Evolutionary conservation across 1,140 invertebrate species (phyloP), one percentile per base, ranked within the genome.

Genomic region (Venturia canescens): DNA sequence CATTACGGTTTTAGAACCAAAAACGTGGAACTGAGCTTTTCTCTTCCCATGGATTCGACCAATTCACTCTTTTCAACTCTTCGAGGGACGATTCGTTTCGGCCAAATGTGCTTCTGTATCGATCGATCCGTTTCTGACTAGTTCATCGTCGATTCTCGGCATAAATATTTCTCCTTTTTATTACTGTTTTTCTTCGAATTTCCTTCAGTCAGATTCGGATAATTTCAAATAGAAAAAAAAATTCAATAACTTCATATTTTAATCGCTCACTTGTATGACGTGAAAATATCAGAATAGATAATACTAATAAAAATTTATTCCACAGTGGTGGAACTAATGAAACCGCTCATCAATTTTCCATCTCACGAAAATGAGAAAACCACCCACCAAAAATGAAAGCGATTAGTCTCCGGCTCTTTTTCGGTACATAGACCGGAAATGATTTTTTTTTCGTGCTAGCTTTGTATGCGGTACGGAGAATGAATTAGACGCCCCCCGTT

Each of bases 401-500:
- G 29, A 69, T 69, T 69, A 69, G 66, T 21, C 66, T 31, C 66
- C 13, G 16, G 31, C 6, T 2, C 11, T 69, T 2, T 11, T 69
- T 63, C 21, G 23, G 11, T 6, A 63, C 38, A 23, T 26, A 74
- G 23, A 18, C 13, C 71, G 71, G 71, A 74, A 74, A 53, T 74
- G 48, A 44, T 74, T 53, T 74, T 53, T 74, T 29, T 26, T 50
- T 74, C 26, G 1, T 74, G 23, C 23, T 21, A 26, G 60, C 21
- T 29, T 69, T 21, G 66, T 69, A 13, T 63, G 60, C 50, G 70
- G 70, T 72, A 38, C 34, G 34, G n/a, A 15, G 53, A 76, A 76
- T 63, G 74, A 76, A 76, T 76, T 76, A 76, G 26, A 76, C 53
- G 53, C 74, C 74, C 71, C 71, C 74, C 53, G 50, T 63, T 60